phyloP scores from a whole-genome alignment of 2,888 invertebrate genomes.

The Mamestra brassicae region DNA sequence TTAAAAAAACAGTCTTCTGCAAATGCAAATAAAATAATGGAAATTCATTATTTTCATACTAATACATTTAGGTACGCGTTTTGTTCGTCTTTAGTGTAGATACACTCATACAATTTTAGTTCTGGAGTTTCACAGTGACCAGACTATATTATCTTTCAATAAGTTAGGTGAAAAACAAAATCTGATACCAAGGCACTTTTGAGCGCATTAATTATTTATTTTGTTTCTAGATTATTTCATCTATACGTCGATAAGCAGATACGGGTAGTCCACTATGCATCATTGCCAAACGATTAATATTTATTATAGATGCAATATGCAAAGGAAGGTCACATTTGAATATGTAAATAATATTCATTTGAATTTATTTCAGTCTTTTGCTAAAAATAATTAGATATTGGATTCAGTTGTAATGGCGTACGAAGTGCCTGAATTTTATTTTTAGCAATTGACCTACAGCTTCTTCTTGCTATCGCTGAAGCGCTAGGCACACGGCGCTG shows the following conservation, averaged over 20 bases:
- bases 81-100: neutral
- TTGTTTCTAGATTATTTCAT: neutral
- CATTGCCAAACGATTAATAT: neutral
- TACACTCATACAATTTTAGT: too few relatives aligned
- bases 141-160: too few relatives aligned
- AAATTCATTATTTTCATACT: neutral
- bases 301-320: neutral
- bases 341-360: neutral
- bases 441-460: slow-evolving; percentile 1
- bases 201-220: neutral
- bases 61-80: neutral
- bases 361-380: neutral
- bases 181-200: neutral
- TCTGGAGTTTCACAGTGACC: too few relatives aligned
- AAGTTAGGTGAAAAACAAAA: too few relatives aligned
- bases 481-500: neutral
- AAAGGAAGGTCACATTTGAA: slow-evolving; percentile 5
- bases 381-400: neutral
- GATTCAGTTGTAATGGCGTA: neutral
- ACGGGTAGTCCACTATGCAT: neutral
- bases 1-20: neutral
- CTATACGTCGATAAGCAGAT: neutral
- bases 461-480: slow-evolving; percentile 15
- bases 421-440: neutral
- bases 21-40: neutral